Evolutionary conservation across 2,113 vertebrate species (phyloP), one percentile per base, ranked within the genome.

Genomic region (Gasterosteus nipponicus): DNA sequence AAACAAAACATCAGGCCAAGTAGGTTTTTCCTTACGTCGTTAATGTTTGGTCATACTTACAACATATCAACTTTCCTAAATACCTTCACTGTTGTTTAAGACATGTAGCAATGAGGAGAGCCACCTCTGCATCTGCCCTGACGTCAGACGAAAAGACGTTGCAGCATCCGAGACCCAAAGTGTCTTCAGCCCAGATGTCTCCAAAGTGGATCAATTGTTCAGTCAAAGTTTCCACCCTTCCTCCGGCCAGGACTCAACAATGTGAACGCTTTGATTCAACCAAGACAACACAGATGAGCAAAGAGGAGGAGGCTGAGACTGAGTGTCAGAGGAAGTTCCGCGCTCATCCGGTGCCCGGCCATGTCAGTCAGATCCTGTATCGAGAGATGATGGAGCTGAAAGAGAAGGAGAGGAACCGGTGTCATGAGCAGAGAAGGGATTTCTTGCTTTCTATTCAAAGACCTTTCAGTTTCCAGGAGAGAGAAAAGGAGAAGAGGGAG

Each of bases 261-360:
- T 92, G 91, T 60, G 92, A 93, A 51, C 92, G 92, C 54, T 81
- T 41, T 4, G 29, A 46, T 72, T 67, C 18, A 51, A 51, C 19
- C 12, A 88, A 89, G 69, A 87, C 85, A 69, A 83, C 86, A 12
- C 65, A 80, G 67, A 47, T 69, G 11, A 91, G 79, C 59, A 95
- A 82, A 85, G 95, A 95, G 90, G 92, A 93, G 59, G 91, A 93
- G 44, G 96, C 95, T 0, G 93, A 95, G 77, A 94, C 91, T 0
- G 96, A 99, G 91, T 97, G 96, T 86, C 94, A 93, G 83, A 96
- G 95, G 86, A 94, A 97, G 87, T 98, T 99, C 89, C 91, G 89
- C 56, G 96, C 96, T 11, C 89, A 92, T 19, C 96, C 96, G 2
- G 95, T 96, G 49, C 97, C 97, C 0, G 91, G 91, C 3, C 94